Conservation (phyloP, 2,113 vertebrate genomes). For the Arenaria interpres region DNA sequence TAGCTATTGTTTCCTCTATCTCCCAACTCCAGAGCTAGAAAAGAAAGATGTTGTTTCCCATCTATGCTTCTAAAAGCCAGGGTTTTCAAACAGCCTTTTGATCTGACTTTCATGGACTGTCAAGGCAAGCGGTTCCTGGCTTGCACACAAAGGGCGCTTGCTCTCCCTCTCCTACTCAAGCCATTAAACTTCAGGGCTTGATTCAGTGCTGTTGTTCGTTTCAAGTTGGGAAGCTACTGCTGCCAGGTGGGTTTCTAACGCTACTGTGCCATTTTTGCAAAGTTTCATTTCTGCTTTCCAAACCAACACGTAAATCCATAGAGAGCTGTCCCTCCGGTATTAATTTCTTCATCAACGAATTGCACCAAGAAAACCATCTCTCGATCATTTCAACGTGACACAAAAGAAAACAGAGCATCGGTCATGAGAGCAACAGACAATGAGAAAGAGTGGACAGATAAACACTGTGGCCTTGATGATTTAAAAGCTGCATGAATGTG, state of each 20-base stretch:
- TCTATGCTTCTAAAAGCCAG: neutral
- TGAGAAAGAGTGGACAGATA: neutral
- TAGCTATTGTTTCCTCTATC: constrained; percentile 19
- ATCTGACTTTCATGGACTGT: constrained; percentile 4
- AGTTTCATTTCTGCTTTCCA: neutral
- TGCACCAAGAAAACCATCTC: neutral
- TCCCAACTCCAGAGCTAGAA: neutral
- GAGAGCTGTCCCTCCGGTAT: neutral
- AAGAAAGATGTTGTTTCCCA: constrained; percentile 29
- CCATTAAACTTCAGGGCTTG: neutral
- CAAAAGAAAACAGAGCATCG: neutral
- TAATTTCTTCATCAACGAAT: neutral
- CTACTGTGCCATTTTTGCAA: neutral
- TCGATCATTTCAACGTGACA: neutral
- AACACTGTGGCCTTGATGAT: neutral
- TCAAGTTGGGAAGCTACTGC: neutral
- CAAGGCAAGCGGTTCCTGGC: neutral
- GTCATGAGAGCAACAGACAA: neutral
- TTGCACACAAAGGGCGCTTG: neutral
- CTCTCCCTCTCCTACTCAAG: neutral
- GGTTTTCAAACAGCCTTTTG: constrained; percentile 49
- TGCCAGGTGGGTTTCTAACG: neutral
- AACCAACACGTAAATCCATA: neutral
- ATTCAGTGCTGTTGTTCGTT: neutral
- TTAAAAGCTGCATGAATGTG: neutral